A percentile compares a stretch with the other conserved stretches of the same genome.
Conservation (phyloP, 2,113 vertebrate genomes). For the Pelvicachromis taeniatus region DNA sequence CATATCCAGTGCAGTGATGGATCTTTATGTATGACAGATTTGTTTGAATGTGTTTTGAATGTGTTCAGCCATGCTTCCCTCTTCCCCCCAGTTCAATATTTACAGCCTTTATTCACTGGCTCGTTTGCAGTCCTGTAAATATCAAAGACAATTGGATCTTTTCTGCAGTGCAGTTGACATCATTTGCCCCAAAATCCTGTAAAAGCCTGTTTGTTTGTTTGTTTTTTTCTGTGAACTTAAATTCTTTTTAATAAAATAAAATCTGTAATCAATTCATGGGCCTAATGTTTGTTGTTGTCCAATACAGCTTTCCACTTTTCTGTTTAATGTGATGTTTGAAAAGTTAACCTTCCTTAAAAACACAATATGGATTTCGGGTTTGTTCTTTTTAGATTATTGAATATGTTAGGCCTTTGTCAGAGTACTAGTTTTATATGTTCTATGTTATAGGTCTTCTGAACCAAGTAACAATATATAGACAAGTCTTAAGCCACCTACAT, state of each 20-base stretch:
- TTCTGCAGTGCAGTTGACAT: slow-evolving; percentile 74
- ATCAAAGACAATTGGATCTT: slow-evolving; percentile 84
- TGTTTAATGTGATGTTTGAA: neutral
- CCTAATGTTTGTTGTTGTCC: neutral
- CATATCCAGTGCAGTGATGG: slow-evolving; percentile 50
- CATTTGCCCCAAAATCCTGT: slow-evolving; percentile 89
- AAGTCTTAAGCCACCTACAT: neutral
- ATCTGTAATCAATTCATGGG: slow-evolving; percentile 66
- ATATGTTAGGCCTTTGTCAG: neutral
- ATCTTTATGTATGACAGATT: slow-evolving; percentile 40
- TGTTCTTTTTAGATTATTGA: neutral
- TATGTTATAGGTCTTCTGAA: no score
- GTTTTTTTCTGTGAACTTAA: slow-evolving; percentile 69
- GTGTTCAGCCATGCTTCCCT: slow-evolving; percentile 40
- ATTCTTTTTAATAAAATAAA: slow-evolving; percentile 76
- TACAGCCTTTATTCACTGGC: neutral
- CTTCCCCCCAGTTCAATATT: slow-evolving; percentile 15
- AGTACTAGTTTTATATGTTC: no score
- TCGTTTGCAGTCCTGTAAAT: slow-evolving; percentile 84
- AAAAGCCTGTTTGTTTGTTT: slow-evolving; percentile 76
- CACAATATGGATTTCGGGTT: neutral
- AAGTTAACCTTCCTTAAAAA: neutral
- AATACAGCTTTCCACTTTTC: neutral
- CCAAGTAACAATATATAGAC: neutral
- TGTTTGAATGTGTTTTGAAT: slow-evolving; percentile 66